Percentiles rank a stretch among this genome's conserved stretches.
These are phyloP conservation scores for Eurois occulta DNA, from an alignment of 2,888 invertebrate species.

Conservation along the genomic window DNA sequence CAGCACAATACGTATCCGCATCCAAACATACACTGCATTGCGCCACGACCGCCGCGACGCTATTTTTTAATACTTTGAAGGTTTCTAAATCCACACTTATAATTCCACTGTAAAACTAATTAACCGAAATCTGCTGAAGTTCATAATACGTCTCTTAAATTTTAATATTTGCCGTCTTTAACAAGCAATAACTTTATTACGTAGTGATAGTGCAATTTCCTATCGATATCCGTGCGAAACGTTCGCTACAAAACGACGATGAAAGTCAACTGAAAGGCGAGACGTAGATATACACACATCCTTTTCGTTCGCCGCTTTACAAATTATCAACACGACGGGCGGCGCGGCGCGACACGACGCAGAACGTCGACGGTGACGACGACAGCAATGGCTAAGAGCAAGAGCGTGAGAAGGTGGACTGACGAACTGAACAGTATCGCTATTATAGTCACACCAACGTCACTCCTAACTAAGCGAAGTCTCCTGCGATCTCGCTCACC, in stretches of 20 bases:
- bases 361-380: slow-evolving; percentile 73
- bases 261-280: slow-evolving; percentile 91
- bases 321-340: slow-evolving; percentile 86
- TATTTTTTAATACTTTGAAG: slow-evolving; percentile 77
- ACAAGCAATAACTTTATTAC: slow-evolving; percentile 86
- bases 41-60: slow-evolving; percentile 88
- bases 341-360: slow-evolving; percentile 72
- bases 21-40: slow-evolving; percentile 90
- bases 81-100: slow-evolving; percentile 73
- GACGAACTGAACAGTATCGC: slow-evolving; percentile 81
- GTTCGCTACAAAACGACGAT: slow-evolving; percentile 90
- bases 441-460: slow-evolving; percentile 84
- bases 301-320: slow-evolving; percentile 88
- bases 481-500: slow-evolving; percentile 84
- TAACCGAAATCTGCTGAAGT: slow-evolving; percentile 58
- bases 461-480: slow-evolving; percentile 76
- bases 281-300: slow-evolving; percentile 90
- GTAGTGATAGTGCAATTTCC: slow-evolving; percentile 89
- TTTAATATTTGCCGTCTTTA: slow-evolving; percentile 74
- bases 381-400: slow-evolving; percentile 71
- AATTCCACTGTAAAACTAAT: slow-evolving; percentile 64
- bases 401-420: slow-evolving; percentile 76
- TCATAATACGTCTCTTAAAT: slow-evolving; percentile 69
- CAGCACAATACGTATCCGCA: slow-evolving; percentile 85
- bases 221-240: slow-evolving; percentile 89